These are phyloP conservation scores for human DNA, from an alignment of 2,113 vertebrate species.

Conservation along the genomic window GRCh38 chr4:27792501-27793000, in stretches of 20 bases:
- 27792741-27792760: no score
- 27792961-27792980: background rate
- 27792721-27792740: background rate
- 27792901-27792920: no score
- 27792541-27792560: background rate
- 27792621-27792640: background rate
- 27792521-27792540: background rate
- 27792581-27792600: background rate
- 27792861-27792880: no score
- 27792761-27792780: no score
- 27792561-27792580: background rate
- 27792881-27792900: no score
- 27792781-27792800: no score
- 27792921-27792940: no score
- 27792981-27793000: rapidly evolving
- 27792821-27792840: no score
- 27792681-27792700: background rate
- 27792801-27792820: no score
- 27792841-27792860: no score
- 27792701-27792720: background rate
- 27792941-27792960: no score
- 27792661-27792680: background rate
- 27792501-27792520: background rate
- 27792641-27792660: background rate
- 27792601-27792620: background rate